phyloP scores from a whole-genome alignment of 2,888 invertebrate genomes.

The Taenaris catops region DNA sequence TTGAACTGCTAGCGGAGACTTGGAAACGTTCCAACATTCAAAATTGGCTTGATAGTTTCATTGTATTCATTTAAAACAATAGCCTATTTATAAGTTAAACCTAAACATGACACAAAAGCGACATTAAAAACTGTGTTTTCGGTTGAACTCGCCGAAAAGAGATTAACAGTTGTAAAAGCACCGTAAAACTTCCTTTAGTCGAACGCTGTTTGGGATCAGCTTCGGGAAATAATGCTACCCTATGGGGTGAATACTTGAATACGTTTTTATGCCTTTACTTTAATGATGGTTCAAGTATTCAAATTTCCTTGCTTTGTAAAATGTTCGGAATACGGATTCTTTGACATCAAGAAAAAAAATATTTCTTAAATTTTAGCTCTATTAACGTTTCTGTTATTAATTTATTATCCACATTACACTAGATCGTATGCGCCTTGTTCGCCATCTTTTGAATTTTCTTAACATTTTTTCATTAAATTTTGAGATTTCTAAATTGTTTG shows the following conservation, averaged over 20 bases:
- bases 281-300: no score
- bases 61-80: constrained; percentile 27
- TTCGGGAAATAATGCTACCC: constrained; percentile 3
- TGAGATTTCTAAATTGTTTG: no score
- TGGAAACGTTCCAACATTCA: constrained; percentile 25
- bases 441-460: no score
- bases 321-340: no score
- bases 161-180: constrained; percentile 17
- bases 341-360: no score
- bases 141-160: constrained; percentile 11
- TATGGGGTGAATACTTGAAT: background rate
- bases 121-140: constrained; percentile 1
- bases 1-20: constrained; percentile 22
- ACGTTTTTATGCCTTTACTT: background rate
- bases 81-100: constrained; percentile 16
- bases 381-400: no score
- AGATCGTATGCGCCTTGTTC: no score
- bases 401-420: no score
- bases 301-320: no score
- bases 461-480: no score
- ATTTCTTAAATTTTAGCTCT: no score
- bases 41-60: constrained; percentile 27
- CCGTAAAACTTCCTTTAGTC: constrained; percentile 15
- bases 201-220: constrained; percentile 1
- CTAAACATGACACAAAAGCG: constrained; percentile 9